Evolutionary conservation across 64 coral and sea anemone species (phyloP), one percentile per base, ranked within the genome.

Genomic region (Stichodactyla mertensii): DNA sequence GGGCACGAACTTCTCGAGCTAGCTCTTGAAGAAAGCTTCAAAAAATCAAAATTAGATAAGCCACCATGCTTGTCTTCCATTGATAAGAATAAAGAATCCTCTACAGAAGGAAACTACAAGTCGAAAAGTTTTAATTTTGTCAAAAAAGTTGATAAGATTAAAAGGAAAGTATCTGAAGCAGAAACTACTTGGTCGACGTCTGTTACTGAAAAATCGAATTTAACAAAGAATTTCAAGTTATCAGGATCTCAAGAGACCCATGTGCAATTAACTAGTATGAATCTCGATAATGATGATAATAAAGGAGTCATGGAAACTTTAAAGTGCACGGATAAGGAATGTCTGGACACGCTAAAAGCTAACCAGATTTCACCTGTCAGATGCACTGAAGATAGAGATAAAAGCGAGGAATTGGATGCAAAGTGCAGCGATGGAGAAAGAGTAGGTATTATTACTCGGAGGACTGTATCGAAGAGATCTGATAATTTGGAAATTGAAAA

Each of bases 1-100:
- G 78, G 78, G 15, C 78, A 81, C 16, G 78, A 81, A 20, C 78
- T 81, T 81, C 78, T 81, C 4, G 78, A 81, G 26, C 54, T 81
- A 20, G 78, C 78, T 20, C 78, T 81, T 7, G 78, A 81, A 55
- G 78, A 81, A 81, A 81, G 78, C 52, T 19, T 81, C 0, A 52
- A 81, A 19, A 81, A 52, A 54, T 31, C 69, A n/a, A 74, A 31
- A 31, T 27, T 23, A 74, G 24, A 26, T 27, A 74, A 74, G 27
- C 0, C 7, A 31, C 0, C 10, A 10, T 19, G 69, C 69, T n/a
- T 9, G 69, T 69, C 64, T 18, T 69, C 64, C 6, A 7, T 22
- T 69, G 19, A 69, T 23, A 23, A 69, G 4, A 20, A 69, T 23
- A 69, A 69, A 69, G n/a, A 22, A 6, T 69, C 64, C 8, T 5